These are phyloP conservation scores for Proteles cristata DNA, from an alignment of 2,113 vertebrate species.

Conservation along the genomic window DNA sequence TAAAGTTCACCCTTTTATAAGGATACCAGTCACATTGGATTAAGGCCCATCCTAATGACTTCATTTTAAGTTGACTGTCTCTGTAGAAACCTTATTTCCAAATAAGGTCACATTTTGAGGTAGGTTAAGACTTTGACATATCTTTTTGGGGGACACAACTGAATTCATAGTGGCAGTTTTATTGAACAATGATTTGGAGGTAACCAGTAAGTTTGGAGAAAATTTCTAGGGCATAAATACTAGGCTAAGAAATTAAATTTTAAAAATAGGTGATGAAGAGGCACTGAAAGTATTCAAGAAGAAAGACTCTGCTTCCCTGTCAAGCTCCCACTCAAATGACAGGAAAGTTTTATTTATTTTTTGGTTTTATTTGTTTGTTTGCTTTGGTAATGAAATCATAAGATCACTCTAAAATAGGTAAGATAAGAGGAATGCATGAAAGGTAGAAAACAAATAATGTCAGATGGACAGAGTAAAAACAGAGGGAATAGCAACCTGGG, in stretches of 20 bases:
- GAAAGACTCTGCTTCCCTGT: background rate
- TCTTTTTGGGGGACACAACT: background rate
- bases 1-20: background rate
- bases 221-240: background rate
- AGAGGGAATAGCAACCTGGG: background rate
- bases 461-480: background rate
- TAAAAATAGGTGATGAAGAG: background rate
- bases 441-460: background rate
- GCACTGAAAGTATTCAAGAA: background rate
- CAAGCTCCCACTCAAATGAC: background rate
- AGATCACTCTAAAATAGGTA: background rate
- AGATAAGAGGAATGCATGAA: background rate
- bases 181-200: background rate
- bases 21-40: background rate
- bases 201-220: background rate
- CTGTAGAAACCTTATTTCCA: background rate
- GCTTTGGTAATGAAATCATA: background rate
- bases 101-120: background rate
- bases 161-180: background rate
- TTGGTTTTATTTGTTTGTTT: background rate
- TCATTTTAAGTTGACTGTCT: slow-evolving; percentile 46
- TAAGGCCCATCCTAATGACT: background rate
- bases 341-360: background rate
- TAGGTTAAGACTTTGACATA: background rate
- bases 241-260: background rate